Base-by-base conservation (phyloP, 1,140 invertebrate genomes). In the Chymomyza costata region DNA sequence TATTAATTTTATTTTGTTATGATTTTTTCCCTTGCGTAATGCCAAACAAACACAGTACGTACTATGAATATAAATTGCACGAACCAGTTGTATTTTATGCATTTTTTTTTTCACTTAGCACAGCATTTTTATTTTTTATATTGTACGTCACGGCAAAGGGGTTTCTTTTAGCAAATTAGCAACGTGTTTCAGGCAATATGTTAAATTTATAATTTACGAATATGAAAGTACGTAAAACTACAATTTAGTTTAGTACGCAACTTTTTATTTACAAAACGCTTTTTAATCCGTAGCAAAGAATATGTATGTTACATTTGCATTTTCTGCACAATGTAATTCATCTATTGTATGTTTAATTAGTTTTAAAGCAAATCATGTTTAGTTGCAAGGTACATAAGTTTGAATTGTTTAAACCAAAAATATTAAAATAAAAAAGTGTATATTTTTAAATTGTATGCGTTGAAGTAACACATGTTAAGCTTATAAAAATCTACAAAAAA, bases 341-440 rank as follows among this genome's bases (percentile, higher is more conserved):
- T 46, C 35, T 53, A 53, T 58, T 65, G 80, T 53, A 78, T 78
- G 71, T 78, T 78, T 80, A 78, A 67, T 78, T 78, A 78, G 71
- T 78, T 78, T 80, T 78, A 73, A 65, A 32, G 52, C 51, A 53
- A 61, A 64, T 48, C 71, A 78, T 67, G 65, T 76, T 74, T 39
- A 76, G 63, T 65, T 73, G 63, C 68, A 71, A 66, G 44, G 51
- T 74, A 64, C 59, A 74, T 68, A 74, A 74, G 70, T 62, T 76
- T 69, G 51, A 78, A 78, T 78, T 78, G 71, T 78, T 78, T 78
- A 78, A 67, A 78, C 71, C 71, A 78, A 78, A 78, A 78, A 78
- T 78, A 78, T 78, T 60, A 60, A 80, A 80, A 80, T 78, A 80
- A 78, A 80, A 62, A 65, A 74, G 64, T 80, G 64, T 61, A 78